These are phyloP conservation scores for Syrphus vitripennis DNA, from an alignment of 2,888 invertebrate species.

Conservation along the genomic window DNA sequence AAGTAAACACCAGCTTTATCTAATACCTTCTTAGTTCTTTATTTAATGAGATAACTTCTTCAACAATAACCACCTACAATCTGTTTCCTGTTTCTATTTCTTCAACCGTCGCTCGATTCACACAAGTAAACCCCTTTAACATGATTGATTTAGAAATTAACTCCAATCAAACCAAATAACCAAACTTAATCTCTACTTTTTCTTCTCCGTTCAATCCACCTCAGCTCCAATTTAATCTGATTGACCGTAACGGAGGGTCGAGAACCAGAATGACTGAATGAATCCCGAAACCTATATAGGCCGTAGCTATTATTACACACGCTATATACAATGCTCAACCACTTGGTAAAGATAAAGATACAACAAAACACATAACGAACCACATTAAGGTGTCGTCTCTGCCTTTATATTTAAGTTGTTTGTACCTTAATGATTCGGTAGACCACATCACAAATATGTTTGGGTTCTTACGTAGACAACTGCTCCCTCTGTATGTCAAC, in stretches of 20 bases:
- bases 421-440: conserved; percentile 11
- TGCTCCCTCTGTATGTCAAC: conserved; percentile 15
- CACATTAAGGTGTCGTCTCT: conserved; percentile 21
- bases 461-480: background rate
- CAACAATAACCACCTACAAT: background rate
- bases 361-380: conserved; percentile 6
- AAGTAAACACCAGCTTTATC: background rate
- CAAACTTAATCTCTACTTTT: conserved; percentile 1
- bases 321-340: conserved; percentile 1
- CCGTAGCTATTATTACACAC: too few species aligned
- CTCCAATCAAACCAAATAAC: conserved; percentile 21
- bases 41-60: background rate
- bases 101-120: background rate
- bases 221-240: conserved; percentile 43
- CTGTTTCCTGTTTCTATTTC: background rate
- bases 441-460: conserved; percentile 34
- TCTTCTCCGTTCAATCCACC: conserved; percentile 4
- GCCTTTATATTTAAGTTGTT: background rate
- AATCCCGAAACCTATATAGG: background rate
- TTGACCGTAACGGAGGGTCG: conserved; percentile 6
- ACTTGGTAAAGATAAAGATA: conserved; percentile 19
- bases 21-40: background rate
- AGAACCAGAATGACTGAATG: background rate
- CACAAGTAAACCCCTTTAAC: background rate
- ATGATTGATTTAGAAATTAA: conserved; percentile 19